A percentile compares a stretch with the other conserved stretches of the same genome.
These are phyloP conservation scores for Pandemis corylana DNA, from an alignment of 2,888 invertebrate genomes.

Conservation along the genomic window DNA sequence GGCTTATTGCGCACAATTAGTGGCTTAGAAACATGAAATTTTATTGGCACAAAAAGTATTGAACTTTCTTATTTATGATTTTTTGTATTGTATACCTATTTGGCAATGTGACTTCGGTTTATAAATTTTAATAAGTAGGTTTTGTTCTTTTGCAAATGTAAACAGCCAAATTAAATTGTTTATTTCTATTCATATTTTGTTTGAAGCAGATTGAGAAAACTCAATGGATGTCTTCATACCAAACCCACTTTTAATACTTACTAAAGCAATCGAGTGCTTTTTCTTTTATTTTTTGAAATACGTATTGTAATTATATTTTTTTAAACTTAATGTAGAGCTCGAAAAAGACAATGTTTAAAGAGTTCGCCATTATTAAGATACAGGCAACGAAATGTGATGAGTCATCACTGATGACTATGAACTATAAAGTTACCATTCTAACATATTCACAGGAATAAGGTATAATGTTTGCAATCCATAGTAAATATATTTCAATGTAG, in stretches of 20 bases:
- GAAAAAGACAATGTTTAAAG: background rate
- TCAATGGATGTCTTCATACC: no score
- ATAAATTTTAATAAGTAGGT: background rate
- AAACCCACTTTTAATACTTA: no score
- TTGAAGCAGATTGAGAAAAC: background rate
- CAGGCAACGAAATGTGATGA: background rate
- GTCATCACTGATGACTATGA: background rate
- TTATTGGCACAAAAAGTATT: background rate
- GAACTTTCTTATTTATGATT: background rate
- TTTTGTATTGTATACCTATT: background rate
- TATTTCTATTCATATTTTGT: background rate
- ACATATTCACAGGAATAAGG: background rate
- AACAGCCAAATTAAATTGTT: no score
- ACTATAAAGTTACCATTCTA: background rate
- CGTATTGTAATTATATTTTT: background rate
- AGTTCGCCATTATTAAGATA: background rate
- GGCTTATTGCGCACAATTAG: slow-evolving; percentile 1
- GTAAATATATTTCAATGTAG: background rate
- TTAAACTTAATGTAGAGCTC: background rate
- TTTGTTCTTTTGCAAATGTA: no score
- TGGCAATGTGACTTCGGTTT: background rate
- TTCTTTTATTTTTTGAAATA: background rate
- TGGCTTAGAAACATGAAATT: background rate
- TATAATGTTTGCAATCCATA: background rate
- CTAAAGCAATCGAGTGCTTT: background rate